Percentiles rank a stretch among this genome's conserved stretches.
Evolutionary conservation across 2,113 vertebrate species (phyloP).

Genomic region (Corvus hawaiiensis): DNA sequence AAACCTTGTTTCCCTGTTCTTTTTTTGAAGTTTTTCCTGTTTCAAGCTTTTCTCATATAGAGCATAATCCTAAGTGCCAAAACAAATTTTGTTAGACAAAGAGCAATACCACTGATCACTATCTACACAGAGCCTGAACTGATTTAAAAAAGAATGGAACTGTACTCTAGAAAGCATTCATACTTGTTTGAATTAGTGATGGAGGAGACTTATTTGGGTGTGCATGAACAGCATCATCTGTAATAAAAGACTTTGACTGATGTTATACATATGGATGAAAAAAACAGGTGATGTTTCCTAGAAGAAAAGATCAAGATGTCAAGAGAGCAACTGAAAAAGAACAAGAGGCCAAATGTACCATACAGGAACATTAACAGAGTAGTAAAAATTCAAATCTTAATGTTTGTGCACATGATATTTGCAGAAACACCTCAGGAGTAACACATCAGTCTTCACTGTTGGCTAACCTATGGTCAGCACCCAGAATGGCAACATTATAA

Average conservation of each 20-base stretch:
- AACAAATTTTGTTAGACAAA: neutral
- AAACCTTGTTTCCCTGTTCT: neutral
- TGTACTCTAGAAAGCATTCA: neutral
- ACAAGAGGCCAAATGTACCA: neutral
- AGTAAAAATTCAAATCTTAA: neutral
- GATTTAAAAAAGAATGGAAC: neutral
- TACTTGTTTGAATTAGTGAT: neutral
- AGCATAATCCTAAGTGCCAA: rapidly evolving
- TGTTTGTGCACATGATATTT: neutral
- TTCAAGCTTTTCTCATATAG: neutral
- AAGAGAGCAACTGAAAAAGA: neutral
- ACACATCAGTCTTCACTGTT: neutral
- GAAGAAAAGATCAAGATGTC: neutral
- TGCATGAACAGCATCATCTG: neutral
- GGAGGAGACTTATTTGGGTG: neutral
- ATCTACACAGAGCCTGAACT: neutral
- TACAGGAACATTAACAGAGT: neutral
- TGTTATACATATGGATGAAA: neutral
- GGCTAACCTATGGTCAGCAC: neutral
- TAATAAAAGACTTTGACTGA: neutral
- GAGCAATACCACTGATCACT: neutral
- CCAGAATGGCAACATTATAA: neutral
- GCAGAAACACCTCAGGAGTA: neutral
- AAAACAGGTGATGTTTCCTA: neutral
- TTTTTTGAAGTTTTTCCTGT: neutral